These are phyloP conservation scores for Tipula unca DNA, from an alignment of 2,888 invertebrate species.

Conservation along the genomic window DNA sequence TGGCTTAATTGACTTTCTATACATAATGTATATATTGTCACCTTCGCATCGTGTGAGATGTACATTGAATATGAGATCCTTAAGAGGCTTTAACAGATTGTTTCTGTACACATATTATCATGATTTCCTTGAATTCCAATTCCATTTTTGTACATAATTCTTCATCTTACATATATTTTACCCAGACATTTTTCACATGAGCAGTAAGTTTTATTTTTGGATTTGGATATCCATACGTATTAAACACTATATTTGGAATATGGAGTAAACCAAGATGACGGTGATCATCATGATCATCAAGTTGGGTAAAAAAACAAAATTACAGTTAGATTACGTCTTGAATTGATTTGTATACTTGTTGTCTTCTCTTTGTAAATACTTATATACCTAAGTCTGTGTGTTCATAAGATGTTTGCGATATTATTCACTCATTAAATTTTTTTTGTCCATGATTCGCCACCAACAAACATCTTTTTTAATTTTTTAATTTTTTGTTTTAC, in stretches of 20 bases:
- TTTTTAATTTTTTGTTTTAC: not conserved
- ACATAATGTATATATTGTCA: not conserved
- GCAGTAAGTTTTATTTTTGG: not conserved
- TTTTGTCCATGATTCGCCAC: constrained; percentile 2
- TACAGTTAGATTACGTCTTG: not conserved
- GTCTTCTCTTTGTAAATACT: not conserved
- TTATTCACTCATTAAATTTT: not conserved
- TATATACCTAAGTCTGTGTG: not conserved
- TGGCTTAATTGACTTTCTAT: not conserved
- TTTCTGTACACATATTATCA: not conserved
- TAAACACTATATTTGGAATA: not conserved
- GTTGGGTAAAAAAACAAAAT: not conserved
- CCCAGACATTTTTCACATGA: not conserved
- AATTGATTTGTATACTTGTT: not conserved
- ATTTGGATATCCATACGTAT: not conserved
- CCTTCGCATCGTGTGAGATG: not conserved
- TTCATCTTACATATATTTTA: not conserved
- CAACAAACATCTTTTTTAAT: not conserved
- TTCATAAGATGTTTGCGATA: not conserved
- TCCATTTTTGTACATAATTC: not conserved
- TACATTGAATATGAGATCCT: not conserved
- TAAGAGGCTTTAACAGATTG: not conserved
- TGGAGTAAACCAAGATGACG: not conserved
- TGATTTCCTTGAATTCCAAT: not conserved
- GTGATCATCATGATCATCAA: not conserved